Evolutionary conservation across 2,888 invertebrate genomes (phyloP).

Genomic region (Tryphoninae sp.): DNA sequence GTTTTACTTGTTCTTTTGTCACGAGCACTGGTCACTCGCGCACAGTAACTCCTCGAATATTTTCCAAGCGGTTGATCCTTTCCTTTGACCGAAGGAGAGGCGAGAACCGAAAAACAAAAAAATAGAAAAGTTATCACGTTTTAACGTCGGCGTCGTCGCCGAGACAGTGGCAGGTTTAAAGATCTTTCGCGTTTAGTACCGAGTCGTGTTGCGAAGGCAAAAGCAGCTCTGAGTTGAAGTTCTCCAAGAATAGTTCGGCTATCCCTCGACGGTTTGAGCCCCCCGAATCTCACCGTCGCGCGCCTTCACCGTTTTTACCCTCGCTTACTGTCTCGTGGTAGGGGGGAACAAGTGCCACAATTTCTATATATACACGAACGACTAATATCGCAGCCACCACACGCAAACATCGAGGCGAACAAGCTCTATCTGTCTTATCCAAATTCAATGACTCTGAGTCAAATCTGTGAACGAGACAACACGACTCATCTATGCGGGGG

Average conservation of each 20-base stretch:
- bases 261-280: conserved; percentile 67
- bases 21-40: conserved; percentile 7
- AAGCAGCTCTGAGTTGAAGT: conserved; percentile 76
- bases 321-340: conserved; percentile 63
- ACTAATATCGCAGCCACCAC: conserved; percentile 63
- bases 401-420: conserved; percentile 48
- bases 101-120: background rate
- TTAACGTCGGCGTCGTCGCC: conserved; percentile 56
- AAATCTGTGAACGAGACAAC: conserved; percentile 15
- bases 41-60: conserved; percentile 15
- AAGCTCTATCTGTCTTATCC: conserved; percentile 41
- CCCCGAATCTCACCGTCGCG: conserved; percentile 44
- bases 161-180: conserved; percentile 52
- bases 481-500: background rate
- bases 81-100: background rate
- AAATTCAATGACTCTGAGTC: conserved; percentile 55
- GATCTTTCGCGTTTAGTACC: conserved; percentile 55
- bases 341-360: conserved; percentile 65
- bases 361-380: conserved; percentile 68
- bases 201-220: conserved; percentile 73
- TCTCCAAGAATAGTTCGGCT: conserved; percentile 80
- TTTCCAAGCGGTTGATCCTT: conserved; percentile 1
- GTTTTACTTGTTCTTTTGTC: background rate
- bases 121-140: conserved; percentile 35
- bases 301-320: conserved; percentile 64